Base-by-base conservation (phyloP, 2,797 vertebrate genomes). In the Staurois parvus region DNA sequence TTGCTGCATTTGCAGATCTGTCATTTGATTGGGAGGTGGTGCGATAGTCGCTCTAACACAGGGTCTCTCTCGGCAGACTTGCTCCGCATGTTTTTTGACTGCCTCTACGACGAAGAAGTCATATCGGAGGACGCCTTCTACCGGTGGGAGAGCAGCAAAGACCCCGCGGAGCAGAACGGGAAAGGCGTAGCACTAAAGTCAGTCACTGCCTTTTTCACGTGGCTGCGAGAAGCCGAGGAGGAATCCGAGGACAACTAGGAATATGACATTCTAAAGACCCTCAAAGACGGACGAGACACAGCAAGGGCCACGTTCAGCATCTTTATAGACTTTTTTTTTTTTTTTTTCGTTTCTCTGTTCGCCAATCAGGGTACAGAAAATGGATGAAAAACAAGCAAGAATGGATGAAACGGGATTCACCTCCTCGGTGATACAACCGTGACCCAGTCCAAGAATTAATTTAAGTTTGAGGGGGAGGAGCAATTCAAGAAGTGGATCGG, bases 111-210 rank as follows among this genome's bases (percentile, higher is more conserved):
- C 0, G 98, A 99, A 92, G 98, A 99, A 89, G 97, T 99, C 30
- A 99, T 99, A 90, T 99, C 98, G 0, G 98, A 99, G 93, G 98
- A 99, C 19, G 97, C 98, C 85, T 99, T 99, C 94, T 99, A 98
- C 94, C 97, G 95, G 80, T 99, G 98, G 98, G 98, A 99, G 83
- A 92, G 94, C 74, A 98, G 98, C 94, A 98, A 97, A 91, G 98
- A 99, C 94, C 96, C 97, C 0, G 96, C 96, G 0, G 98, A 99
- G 92, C 98, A 97, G 94, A 93, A 91, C 1, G 98, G 98, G 68
- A 99, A 99, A 85, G 97, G 96, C 1, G 96, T 98, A 87, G 98
- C 98, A 52, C 95, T 99, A 13, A 98, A 98, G 84, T 99, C 98
- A 0, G 98, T 99, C 89, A 98, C 96, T 0, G 97, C 97, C 0